Conservation (phyloP, 2,888 invertebrate genomes). For the Caenorhabditis plicata region DNA sequence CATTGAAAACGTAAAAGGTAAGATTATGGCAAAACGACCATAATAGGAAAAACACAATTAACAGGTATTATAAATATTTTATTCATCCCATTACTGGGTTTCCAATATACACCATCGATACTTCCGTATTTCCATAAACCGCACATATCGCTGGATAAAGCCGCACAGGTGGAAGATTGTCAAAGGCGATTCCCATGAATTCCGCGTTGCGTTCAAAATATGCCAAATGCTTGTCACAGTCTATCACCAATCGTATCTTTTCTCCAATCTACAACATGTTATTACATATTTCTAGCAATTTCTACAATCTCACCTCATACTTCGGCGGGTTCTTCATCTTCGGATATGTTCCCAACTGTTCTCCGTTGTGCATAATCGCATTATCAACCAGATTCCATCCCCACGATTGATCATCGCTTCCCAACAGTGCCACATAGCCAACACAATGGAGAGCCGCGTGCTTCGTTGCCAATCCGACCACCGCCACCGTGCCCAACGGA, state of each 20-base stretch:
- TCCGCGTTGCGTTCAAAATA: constrained; percentile 90
- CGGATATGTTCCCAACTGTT: constrained; percentile 71
- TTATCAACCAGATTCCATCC: constrained; percentile 99
- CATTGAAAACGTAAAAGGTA: too few relatives aligned
- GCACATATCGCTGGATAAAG: constrained; percentile 94
- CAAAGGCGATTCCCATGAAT: constrained; percentile 81
- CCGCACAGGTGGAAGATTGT: constrained; percentile 69
- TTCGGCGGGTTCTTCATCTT: constrained; percentile 74
- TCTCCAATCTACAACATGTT: constrained; percentile 86
- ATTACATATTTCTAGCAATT: too few relatives aligned
- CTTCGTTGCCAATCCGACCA: constrained; percentile 90
- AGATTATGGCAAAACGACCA: too few relatives aligned
- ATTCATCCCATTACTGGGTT: constrained; percentile 76
- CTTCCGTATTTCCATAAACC: constrained; percentile 98
- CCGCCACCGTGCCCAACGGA: constrained; percentile 94
- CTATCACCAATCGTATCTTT: constrained; percentile 90
- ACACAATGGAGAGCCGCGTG: constrained; percentile 89
- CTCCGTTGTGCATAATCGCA: constrained; percentile 91
- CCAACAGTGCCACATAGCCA: constrained; percentile 90
- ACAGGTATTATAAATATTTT: neutral
- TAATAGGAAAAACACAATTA: neutral
- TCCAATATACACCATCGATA: constrained; percentile 96
- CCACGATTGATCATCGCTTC: constrained; percentile 96
- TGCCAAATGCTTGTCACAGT: constrained; percentile 93
- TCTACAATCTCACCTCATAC: constrained; percentile 81